Base-by-base conservation (phyloP, 2,113 vertebrate genomes). In the Strix aluco region DNA sequence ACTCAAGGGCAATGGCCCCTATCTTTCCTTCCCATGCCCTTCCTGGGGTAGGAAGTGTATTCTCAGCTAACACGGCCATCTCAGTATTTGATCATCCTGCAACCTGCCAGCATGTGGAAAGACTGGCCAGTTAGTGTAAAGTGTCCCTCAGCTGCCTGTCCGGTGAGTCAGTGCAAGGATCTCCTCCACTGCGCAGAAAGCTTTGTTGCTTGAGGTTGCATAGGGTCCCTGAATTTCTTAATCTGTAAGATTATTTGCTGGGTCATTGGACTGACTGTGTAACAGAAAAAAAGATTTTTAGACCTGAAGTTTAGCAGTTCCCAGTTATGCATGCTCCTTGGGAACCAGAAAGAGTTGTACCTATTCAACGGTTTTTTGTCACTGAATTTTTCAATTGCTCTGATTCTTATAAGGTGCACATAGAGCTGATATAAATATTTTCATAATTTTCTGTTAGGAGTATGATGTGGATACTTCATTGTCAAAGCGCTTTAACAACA, bases 131-230 rank as follows among this genome's bases (percentile, higher is more conserved):
- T 38, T 67, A 73, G 32, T 21, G 14, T n/a, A 81, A 95, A 49
- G 15, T 81, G 42, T 71, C n/a, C 57, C 40, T 87, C 77, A 51
- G 32, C 34, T 77, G 15, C 52, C 57, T 0, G 1, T 30, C 61
- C 65, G 30, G 44, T 4, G 1, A 72, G 25, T 22, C 52, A 57
- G 52, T 26, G 44, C 70, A 72, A 74, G 65, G 52, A 47, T n/a
- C 47, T 78, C 30, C 16, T 54, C 54, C 1, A 5, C 47, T 0
- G 0, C 2, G 8, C 30, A 49, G 22, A 62, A 36, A 42, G 15
- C 71, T 65, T 90, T 91, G 36, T 18, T 4, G 6, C 17, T 62
- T 49, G 40, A 52, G 13, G 34, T 40, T 89, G 58, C 46, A 70
- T 49, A 49, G 11, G 3, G 22, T 72, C 26, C 54, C 46, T 70